Conservation (phyloP, 2,113 vertebrate genomes). For the Phaethornis superciliosus region DNA sequence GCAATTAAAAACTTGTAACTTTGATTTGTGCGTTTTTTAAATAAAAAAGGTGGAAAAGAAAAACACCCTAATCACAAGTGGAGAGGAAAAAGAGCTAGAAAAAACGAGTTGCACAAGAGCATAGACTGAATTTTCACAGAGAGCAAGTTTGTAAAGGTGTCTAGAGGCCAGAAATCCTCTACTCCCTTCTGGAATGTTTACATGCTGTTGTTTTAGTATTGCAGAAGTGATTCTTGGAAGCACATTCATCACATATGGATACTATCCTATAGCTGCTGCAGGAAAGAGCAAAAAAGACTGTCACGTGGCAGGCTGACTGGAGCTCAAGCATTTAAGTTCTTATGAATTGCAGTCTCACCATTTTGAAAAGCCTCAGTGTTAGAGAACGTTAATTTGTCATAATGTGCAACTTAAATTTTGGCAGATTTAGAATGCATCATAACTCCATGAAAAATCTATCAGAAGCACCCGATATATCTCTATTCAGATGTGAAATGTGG, state of each 20-base stretch:
- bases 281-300: background rate
- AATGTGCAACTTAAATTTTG: conserved; percentile 44
- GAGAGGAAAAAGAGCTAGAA: no score
- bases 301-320: background rate
- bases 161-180: background rate
- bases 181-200: conserved; percentile 8
- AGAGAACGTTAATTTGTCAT: conserved; percentile 62
- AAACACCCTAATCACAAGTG: no score
- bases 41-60: no score
- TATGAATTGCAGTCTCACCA: background rate
- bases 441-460: conserved; percentile 55
- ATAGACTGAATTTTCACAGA: no score
- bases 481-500: conserved; percentile 54
- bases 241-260: background rate
- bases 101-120: no score
- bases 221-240: conserved; percentile 17
- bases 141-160: background rate
- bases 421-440: conserved; percentile 28
- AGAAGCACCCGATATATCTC: conserved; percentile 54
- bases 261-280: background rate
- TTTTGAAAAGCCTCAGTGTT: conserved; percentile 9
- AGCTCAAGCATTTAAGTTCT: background rate
- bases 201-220: background rate
- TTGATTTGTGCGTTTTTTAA: no score
- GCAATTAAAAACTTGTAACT: no score